A percentile compares a stretch with the other conserved stretches of the same genome.
These are phyloP conservation scores for Brachionus paranguensis DNA, from an alignment of 1,140 invertebrate species.

Conservation along the genomic window DNA sequence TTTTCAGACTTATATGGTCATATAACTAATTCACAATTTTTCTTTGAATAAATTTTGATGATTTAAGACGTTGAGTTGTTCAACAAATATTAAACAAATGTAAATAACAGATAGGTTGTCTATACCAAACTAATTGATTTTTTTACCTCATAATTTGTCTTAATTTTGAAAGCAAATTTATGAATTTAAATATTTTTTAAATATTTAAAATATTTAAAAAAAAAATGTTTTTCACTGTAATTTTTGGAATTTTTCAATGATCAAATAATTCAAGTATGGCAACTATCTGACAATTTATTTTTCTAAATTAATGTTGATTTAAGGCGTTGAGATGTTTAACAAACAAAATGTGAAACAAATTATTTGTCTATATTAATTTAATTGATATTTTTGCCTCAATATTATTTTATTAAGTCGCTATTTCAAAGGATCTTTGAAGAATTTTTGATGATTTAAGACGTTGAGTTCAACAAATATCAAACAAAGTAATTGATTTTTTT, in stretches of 20 bases:
- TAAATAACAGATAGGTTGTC: neutral
- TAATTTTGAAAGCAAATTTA: no score
- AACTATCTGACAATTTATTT: neutral
- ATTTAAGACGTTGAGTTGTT: neutral
- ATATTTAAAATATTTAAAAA: no score
- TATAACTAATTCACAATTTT: no score
- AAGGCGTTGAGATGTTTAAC: neutral
- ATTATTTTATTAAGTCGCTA: neutral
- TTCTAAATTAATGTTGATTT: neutral
- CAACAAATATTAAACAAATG: neutral
- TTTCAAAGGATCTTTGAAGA: neutral
- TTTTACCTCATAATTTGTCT: no score
- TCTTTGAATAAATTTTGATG: neutral
- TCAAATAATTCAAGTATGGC: no score
- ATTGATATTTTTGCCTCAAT: neutral
- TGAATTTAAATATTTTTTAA: no score
- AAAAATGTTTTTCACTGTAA: no score
- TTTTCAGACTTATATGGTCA: no score
- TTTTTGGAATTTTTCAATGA: no score
- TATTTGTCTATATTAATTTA: neutral
- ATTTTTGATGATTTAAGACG: no score
- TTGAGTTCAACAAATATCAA: no score
- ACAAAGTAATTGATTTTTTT: neutral
- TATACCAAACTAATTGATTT: neutral
- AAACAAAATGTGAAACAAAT: neutral